Percentiles rank a stretch among this genome's conserved stretches.
phyloP scores from a whole-genome alignment of 2,888 invertebrate species.

The Rhorus exstirpatorius region DNA sequence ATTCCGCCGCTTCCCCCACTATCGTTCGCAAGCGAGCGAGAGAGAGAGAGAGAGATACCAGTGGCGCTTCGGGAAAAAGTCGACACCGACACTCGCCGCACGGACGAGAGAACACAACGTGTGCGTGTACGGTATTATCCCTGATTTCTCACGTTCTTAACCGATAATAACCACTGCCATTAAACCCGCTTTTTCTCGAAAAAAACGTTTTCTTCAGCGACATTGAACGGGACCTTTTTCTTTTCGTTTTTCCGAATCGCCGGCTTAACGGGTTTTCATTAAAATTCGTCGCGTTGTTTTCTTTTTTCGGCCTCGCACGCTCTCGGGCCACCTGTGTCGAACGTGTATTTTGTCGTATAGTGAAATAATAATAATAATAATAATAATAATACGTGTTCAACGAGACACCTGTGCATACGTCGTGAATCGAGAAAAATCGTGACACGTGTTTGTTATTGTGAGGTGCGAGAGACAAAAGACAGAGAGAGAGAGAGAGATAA shows the following conservation, averaged over 20 bases:
- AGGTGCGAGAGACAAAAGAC: too few relatives aligned
- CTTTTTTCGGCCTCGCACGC: slow-evolving; percentile 22
- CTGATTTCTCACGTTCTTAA: slow-evolving; percentile 30
- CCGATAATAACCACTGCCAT: slow-evolving; percentile 38
- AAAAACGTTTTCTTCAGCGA: not conserved
- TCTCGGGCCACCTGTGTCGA: slow-evolving; percentile 16
- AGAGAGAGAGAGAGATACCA: slow-evolving; percentile 12
- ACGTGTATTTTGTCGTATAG: too few relatives aligned
- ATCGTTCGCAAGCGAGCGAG: slow-evolving; percentile 15
- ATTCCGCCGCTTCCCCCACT: slow-evolving; percentile 28
- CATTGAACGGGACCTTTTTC: not conserved
- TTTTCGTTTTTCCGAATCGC: not conserved
- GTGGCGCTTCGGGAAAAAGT: slow-evolving; percentile 43
- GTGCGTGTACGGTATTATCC: slow-evolving; percentile 45
- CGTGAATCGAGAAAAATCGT: too few relatives aligned
- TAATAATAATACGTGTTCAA: too few relatives aligned
- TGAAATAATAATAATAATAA: too few relatives aligned
- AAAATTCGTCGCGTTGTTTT: not conserved
- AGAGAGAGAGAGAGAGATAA: too few relatives aligned
- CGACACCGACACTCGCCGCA: slow-evolving; percentile 39
- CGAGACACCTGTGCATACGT: too few relatives aligned
- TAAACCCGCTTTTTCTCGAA: not conserved
- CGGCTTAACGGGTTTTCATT: too few relatives aligned
- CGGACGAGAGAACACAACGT: slow-evolving; percentile 40
- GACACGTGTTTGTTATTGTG: too few relatives aligned